Evolutionary conservation across 2,113 vertebrate genomes (phyloP).

Genomic region (Petrocephalus microphthalmus): DNA sequence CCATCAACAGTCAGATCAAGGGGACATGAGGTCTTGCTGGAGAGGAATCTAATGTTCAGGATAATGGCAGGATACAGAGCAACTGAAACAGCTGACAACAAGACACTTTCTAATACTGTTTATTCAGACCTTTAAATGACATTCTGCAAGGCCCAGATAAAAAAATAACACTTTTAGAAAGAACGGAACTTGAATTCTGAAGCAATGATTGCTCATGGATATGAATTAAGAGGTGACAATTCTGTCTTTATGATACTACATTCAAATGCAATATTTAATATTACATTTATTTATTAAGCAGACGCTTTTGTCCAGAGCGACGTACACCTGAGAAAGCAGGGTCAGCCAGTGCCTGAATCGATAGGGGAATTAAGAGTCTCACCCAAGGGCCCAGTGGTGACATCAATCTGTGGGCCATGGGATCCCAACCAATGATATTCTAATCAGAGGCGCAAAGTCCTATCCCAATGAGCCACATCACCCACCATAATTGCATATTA

Average conservation of each 20-base stretch:
- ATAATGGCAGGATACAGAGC: neutral
- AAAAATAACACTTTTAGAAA: neutral
- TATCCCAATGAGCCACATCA: neutral
- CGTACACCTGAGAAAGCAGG: neutral
- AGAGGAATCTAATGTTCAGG: neutral
- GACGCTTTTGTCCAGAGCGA: neutral
- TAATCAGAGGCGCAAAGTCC: neutral
- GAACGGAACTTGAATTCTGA: neutral
- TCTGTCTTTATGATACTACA: neutral
- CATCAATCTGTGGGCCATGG: neutral
- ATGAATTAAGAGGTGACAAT: neutral
- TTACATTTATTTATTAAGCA: neutral
- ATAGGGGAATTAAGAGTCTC: too few relatives aligned
- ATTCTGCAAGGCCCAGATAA: neutral
- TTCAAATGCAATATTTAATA: neutral
- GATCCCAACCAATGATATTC: neutral
- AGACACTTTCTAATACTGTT: neutral
- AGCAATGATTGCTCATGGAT: neutral
- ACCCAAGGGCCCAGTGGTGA: too few relatives aligned
- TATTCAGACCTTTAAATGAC: neutral
- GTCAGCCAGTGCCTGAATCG: neutral
- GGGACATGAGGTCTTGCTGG: neutral
- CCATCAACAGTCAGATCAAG: neutral
- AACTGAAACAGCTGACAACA: neutral
- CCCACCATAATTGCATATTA: neutral